A percentile compares a stretch with the other conserved stretches of the same genome.
These are phyloP conservation scores for Lycocorax pyrrhopterus DNA, from an alignment of 2,113 vertebrate genomes.

Conservation along the genomic window DNA sequence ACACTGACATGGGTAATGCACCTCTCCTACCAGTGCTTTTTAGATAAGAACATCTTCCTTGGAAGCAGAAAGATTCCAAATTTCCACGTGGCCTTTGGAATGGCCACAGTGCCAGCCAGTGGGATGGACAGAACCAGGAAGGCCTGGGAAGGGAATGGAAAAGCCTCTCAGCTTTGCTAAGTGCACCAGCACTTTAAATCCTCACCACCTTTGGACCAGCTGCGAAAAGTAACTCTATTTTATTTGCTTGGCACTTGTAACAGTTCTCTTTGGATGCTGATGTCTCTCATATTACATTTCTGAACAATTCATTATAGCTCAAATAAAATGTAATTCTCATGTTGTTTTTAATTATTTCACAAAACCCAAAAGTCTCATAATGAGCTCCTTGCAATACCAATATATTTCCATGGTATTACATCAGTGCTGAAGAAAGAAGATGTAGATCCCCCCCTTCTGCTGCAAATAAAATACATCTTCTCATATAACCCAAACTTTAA, in stretches of 20 bases:
- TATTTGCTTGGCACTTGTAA: not conserved
- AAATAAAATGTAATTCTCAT: slow-evolving; percentile 41
- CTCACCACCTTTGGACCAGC: not conserved
- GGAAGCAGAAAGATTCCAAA: not conserved
- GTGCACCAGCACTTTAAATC: not conserved
- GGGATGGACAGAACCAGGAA: not conserved
- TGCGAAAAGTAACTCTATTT: not conserved
- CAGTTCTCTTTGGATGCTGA: slow-evolving; percentile 32
- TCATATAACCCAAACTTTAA: slow-evolving; percentile 52
- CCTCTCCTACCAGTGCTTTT: not conserved
- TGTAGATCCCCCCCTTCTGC: not conserved
- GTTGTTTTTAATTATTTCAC: slow-evolving; percentile 62
- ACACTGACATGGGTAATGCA: not conserved
- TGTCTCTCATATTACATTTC: slow-evolving; percentile 31
- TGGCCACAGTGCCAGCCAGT: not conserved
- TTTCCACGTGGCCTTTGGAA: not conserved
- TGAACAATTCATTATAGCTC: slow-evolving; percentile 34
- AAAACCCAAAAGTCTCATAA: slow-evolving; percentile 43
- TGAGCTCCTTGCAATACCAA: slow-evolving; percentile 7
- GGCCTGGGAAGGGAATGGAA: not conserved
- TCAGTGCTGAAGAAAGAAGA: slow-evolving; percentile 2
- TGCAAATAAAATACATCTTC: slow-evolving; percentile 38
- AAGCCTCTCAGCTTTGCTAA: not conserved
- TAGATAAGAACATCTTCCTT: not conserved
- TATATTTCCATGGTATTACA: not conserved